These are phyloP conservation scores for Torymus tubicola DNA, from an alignment of 2,888 invertebrate species.

Conservation along the genomic window DNA sequence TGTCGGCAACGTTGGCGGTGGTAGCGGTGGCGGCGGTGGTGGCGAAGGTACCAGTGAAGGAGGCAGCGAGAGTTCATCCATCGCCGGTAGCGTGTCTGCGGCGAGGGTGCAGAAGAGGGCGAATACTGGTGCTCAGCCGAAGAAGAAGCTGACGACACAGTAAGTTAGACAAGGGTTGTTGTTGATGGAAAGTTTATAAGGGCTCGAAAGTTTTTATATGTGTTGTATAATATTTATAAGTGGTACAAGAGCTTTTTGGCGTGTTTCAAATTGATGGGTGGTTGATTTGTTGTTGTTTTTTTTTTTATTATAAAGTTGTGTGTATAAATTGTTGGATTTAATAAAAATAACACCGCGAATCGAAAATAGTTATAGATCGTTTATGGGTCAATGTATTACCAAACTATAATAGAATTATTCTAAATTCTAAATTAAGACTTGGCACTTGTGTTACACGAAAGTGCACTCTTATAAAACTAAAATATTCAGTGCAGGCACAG, in stretches of 20 bases:
- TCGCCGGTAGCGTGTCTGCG: conserved; percentile 78
- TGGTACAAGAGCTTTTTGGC: no score
- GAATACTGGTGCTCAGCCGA: conserved; percentile 71
- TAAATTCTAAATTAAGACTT: conserved; percentile 1
- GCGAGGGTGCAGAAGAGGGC: conserved; percentile 69
- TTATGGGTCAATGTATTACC: no score
- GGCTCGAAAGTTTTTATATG: not conserved
- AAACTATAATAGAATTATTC: no score
- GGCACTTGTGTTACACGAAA: not conserved
- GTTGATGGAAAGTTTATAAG: not conserved
- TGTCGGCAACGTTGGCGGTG: conserved; percentile 83
- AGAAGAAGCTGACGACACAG: conserved; percentile 54
- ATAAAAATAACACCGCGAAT: no score
- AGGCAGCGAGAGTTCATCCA: conserved; percentile 88
- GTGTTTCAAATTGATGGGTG: no score
- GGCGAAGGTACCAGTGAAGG: conserved; percentile 82
- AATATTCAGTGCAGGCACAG: no score
- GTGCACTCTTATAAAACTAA: no score
- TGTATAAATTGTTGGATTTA: no score
- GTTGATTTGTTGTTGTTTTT: no score
- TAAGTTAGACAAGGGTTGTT: not conserved
- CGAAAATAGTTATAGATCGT: no score
- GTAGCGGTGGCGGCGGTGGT: conserved; percentile 62
- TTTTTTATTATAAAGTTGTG: no score
- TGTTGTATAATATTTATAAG: no score